Conservation (phyloP, 2,888 invertebrate genomes). For the Drosophila picticornis region DNA sequence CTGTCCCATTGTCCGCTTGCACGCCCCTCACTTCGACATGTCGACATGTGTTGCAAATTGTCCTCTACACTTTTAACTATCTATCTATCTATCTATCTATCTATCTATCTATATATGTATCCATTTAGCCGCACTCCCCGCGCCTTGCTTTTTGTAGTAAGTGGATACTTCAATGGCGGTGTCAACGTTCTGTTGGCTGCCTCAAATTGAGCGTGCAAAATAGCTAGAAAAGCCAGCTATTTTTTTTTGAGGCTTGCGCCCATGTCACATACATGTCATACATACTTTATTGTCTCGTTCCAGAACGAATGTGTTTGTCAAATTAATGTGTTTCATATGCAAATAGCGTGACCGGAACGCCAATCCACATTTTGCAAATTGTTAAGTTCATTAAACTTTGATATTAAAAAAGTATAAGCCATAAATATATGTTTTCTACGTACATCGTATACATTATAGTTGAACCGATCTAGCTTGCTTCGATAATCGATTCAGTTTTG, state of each 20-base stretch:
- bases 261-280: not conserved
- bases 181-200: constrained; percentile 64
- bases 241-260: constrained; percentile 14
- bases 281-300: not conserved
- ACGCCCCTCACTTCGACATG: constrained; percentile 29
- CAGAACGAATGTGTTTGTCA: constrained; percentile 30
- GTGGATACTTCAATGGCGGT: constrained; percentile 29
- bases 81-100: constrained; percentile 23
- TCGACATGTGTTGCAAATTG: constrained; percentile 62
- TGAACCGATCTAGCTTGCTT: not conserved
- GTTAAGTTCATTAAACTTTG: constrained; percentile 50
- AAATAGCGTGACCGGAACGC: constrained; percentile 42
- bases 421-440: not conserved
- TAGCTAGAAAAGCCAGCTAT: constrained; percentile 23
- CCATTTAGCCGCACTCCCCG: not conserved
- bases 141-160: not conserved
- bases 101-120: not conserved
- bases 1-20: constrained; percentile 12
- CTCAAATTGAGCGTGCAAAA: constrained; percentile 78
- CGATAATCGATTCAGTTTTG: not conserved
- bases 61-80: constrained; percentile 23
- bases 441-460: not conserved
- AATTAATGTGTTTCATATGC: constrained; percentile 58
- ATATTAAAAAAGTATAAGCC: not conserved
- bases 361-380: constrained; percentile 6